phyloP scores from a whole-genome alignment of 1,140 invertebrate genomes.

The Thaumatotibia leucotreta region DNA sequence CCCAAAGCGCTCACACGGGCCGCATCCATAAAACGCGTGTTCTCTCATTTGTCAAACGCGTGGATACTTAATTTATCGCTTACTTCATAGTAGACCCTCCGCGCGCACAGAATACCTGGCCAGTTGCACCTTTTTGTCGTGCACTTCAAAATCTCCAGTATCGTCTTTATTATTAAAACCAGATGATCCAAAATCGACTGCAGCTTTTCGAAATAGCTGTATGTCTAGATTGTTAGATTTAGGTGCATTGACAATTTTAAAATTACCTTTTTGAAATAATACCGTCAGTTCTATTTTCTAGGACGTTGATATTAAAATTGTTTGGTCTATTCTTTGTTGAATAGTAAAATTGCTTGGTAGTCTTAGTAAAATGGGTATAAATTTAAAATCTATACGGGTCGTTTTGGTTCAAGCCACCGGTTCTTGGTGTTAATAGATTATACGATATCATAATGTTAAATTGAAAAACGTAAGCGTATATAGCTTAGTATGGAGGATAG shows the following conservation, averaged over 20 bases:
- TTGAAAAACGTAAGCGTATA: neutral
- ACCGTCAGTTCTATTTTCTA: neutral
- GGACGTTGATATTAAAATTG: neutral
- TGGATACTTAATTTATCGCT: slow-evolving; percentile 52
- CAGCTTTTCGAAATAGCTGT: neutral
- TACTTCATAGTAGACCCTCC: slow-evolving; percentile 61
- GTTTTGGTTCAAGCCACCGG: slow-evolving; percentile 43
- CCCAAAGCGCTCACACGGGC: slow-evolving; percentile 30
- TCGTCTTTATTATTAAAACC: neutral
- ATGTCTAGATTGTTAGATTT: neutral
- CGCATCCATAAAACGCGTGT: slow-evolving; percentile 56
- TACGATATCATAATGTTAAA: slow-evolving; percentile 14
- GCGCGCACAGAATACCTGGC: slow-evolving; percentile 53
- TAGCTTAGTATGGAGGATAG: neutral
- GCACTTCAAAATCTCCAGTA: neutral
- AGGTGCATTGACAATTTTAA: neutral
- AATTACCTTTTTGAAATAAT: neutral
- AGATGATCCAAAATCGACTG: slow-evolving; percentile 23
- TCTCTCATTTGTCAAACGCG: slow-evolving; percentile 65
- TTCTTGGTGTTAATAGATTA: slow-evolving; percentile 61
- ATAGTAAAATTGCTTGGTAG: slow-evolving; percentile 10
- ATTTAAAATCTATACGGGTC: slow-evolving; percentile 56
- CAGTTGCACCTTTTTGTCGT: slow-evolving; percentile 15
- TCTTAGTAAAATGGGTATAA: slow-evolving; percentile 48
- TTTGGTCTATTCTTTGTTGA: neutral